Evolutionary conservation across 2,888 invertebrate genomes (phyloP).

Genomic region (Cataglyphis albicans): DNA sequence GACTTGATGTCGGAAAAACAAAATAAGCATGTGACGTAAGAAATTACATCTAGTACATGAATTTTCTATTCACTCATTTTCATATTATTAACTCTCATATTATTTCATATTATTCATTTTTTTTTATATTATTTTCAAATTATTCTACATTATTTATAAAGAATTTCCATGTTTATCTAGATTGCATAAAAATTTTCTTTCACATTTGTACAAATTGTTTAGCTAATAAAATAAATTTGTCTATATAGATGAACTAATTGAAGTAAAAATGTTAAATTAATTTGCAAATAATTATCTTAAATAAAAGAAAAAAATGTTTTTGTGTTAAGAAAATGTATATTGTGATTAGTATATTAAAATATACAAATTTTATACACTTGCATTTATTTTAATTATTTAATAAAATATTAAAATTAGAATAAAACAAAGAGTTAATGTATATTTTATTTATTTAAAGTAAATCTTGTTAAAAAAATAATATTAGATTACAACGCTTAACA

Average conservation of each 20-base stretch:
- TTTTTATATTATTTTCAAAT: no score
- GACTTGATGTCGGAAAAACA: neutral
- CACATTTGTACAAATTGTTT: neutral
- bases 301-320: neutral
- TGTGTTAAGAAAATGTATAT: neutral
- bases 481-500: neutral
- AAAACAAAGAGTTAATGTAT: neutral
- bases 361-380: neutral
- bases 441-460: neutral
- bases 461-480: neutral
- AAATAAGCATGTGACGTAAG: no score
- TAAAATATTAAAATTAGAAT: neutral
- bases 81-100: no score
- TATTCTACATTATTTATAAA: no score
- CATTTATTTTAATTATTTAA: neutral
- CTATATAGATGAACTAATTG: neutral
- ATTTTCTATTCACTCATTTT: neutral
- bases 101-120: no score
- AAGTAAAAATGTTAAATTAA: neutral
- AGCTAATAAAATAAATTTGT: neutral
- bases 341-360: neutral
- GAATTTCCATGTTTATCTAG: no score
- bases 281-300: neutral
- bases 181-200: neutral
- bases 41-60: neutral